Base-by-base conservation (phyloP, 2,113 vertebrate species). In the Oplegnathus fasciatus region DNA sequence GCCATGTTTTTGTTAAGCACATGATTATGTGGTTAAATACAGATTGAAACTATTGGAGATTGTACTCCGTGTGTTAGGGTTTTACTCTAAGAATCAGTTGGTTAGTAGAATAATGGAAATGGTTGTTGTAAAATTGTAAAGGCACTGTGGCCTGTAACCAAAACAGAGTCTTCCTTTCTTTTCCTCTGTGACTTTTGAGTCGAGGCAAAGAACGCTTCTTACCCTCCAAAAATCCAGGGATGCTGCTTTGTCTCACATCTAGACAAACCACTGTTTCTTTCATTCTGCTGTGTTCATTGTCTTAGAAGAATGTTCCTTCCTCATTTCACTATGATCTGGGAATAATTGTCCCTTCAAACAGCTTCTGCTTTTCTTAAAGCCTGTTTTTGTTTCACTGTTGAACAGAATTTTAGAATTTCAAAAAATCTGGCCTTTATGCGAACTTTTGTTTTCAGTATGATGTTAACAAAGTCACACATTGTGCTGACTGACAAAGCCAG, bases 341-440 rank as follows among this genome's bases (percentile, higher is more conserved):
- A 68, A 62, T 76, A 26, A 14, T 46, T 64, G 18, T 50, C 5
- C 50, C 40, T 6, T 15, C 18, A 9, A 48, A 37, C 9, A 2
- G 7, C 28, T 8, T 10, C 30, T 48, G 20, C 52, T 62, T 75
- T 18, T 80, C 17, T 70, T 54, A 4, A 37, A 30, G 14, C 15
- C 14, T 66, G 5, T 75, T 66, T 32, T 67, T 68, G 37, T 68
- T 79, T 37, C 7, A 37, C 13, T 64, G 10, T 69, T 67, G 2
- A 67, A 22, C 48, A 60, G 4, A 57, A 40, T 30, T 66, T 42
- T n/a, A n/a, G n/a, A n/a, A n/a, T n/a, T n/a, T n/a, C n/a, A 69
- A 64, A 69, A 89, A 79, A 67, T 84, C 64, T 84, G 60, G 57
- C 83, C 85, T 62, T 57, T 6, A 28, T 80, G 26, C 52, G n/a